These are phyloP conservation scores for Gymnoscopelus microlampas DNA, from an alignment of 2,797 vertebrate genomes.

Conservation along the genomic window DNA sequence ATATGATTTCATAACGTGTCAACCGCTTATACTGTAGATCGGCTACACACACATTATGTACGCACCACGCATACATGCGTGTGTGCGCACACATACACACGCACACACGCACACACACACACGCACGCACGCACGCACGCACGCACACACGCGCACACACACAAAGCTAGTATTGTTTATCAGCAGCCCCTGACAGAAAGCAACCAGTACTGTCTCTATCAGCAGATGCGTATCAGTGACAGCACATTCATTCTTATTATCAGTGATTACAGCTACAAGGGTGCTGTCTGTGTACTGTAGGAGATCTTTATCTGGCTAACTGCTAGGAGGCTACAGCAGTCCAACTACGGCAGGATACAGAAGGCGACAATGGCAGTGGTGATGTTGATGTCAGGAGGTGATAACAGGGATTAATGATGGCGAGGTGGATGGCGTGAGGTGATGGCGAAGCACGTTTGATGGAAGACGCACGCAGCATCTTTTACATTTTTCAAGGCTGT, in stretches of 20 bases:
- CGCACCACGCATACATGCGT: not conserved
- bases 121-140: conserved; percentile 1
- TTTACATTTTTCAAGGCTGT: no score
- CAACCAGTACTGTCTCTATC: conserved; percentile 5
- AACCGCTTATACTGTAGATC: no score
- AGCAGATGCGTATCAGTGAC: conserved; percentile 8
- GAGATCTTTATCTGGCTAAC: conserved; percentile 51
- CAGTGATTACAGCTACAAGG: conserved; percentile 50
- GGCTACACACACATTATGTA: no score
- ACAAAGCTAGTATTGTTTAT: not conserved
- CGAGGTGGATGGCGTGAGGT: no score
- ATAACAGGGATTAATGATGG: no score
- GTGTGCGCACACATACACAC: not conserved
- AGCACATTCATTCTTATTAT: conserved; percentile 23
- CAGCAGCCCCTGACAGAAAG: not conserved
- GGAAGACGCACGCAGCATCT: no score
- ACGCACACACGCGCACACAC: conserved; percentile 13
- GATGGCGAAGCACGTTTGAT: no score
- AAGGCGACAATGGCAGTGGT: no score
- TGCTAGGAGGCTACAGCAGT: conserved; percentile 32
- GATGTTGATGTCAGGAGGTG: no score
- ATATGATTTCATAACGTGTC: no score
- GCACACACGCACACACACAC: not conserved
- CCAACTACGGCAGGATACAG: conserved; percentile 1
- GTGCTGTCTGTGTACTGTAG: conserved; percentile 34